Evolutionary conservation across 1,140 invertebrate species (phyloP), one percentile per base, ranked within the genome.

Genomic region (Eurytemora carolleeae): DNA sequence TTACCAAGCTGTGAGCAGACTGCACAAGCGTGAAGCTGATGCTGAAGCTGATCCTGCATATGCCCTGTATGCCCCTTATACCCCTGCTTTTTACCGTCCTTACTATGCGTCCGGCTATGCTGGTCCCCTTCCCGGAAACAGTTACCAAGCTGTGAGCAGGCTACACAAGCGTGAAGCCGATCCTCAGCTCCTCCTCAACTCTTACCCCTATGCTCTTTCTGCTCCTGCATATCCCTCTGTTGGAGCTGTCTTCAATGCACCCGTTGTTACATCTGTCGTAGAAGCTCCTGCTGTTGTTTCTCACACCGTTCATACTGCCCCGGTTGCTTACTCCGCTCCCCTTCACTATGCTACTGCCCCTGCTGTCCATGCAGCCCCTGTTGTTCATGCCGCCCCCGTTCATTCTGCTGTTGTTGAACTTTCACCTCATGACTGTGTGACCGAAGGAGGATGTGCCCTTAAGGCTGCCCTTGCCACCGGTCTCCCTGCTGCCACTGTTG

Each of bases 181-280:
- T 15, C 25, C 58, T 3, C 58, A 25, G n/a, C 31, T 59, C 58
- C 25, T 25, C 58, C 31, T 24, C 58, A 59, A 59, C 58, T 24
- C 22, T 59, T 22, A 22, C 2, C 58, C 58, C 26, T 24, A 26
- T n/a, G 58, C 58, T n/a, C 22, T 25, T 59, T 15, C 57, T 24
- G 22, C 58, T 19, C 31, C 31, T n/a, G 31, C 31, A 7, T 22
- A 26, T n/a, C 16, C 25, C 22, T 2, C 19, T 22, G 2, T 18
- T n/a, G 31, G n/a, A 15, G 58, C 25, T 17, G 20, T 58, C 12
- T 12, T 23, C 24, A 25, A 15, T 31, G 58, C 22, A 2, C 58
- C 58, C 58, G 15, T 24, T 22, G 58, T 59, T 25, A 31, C 16
- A n/a, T 20, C 58, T n/a, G 58, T 59, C 2, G 58, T 59, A 1